Conservation (phyloP, 2,888 invertebrate species). For the Hecatera dysodea region DNA sequence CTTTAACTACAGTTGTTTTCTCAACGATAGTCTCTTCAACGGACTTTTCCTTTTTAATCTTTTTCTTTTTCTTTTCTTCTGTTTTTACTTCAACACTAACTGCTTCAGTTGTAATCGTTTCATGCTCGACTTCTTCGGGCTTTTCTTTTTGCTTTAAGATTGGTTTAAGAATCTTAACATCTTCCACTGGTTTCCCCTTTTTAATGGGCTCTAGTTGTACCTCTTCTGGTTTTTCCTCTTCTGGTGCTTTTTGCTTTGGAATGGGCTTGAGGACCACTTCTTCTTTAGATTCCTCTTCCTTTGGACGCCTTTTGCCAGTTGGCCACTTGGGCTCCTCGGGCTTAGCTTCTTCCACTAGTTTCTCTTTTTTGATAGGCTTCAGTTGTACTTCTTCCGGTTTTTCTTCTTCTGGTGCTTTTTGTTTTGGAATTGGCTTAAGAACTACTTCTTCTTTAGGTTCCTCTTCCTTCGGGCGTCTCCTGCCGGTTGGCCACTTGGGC, state of each 20-base stretch:
- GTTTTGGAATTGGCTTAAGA: slow-evolving; percentile 75
- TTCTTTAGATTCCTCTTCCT: slow-evolving; percentile 44
- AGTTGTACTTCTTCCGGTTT: slow-evolving; percentile 72
- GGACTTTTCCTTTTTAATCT: slow-evolving; percentile 67
- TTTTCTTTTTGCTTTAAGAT: slow-evolving; percentile 8
- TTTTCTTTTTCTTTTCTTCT: slow-evolving; percentile 41
- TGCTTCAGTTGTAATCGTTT: slow-evolving; percentile 22
- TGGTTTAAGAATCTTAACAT: slow-evolving; percentile 35
- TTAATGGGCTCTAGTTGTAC: slow-evolving; percentile 79
- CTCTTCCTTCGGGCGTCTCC: slow-evolving; percentile 72
- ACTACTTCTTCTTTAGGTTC: slow-evolving; percentile 75
- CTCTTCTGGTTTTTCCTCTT: slow-evolving; percentile 81
- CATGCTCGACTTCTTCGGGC: slow-evolving; percentile 5
- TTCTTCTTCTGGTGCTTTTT: slow-evolving; percentile 77
- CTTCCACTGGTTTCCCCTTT: slow-evolving; percentile 69
- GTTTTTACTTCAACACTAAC: slow-evolving; percentile 32
- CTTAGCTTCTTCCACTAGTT: slow-evolving; percentile 80
- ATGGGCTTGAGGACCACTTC: slow-evolving; percentile 74
- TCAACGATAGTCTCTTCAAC: slow-evolving; percentile 58
- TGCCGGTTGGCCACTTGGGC: slow-evolving; percentile 69
- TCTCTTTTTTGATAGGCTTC: slow-evolving; percentile 71
- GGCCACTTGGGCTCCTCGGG: slow-evolving; percentile 72
- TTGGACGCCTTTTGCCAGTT: slow-evolving; percentile 48
- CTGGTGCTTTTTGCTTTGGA: slow-evolving; percentile 65
- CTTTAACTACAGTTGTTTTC: slow-evolving; percentile 31